phyloP scores from a whole-genome alignment of 2,888 invertebrate genomes.

The Campoletis raptor region DNA sequence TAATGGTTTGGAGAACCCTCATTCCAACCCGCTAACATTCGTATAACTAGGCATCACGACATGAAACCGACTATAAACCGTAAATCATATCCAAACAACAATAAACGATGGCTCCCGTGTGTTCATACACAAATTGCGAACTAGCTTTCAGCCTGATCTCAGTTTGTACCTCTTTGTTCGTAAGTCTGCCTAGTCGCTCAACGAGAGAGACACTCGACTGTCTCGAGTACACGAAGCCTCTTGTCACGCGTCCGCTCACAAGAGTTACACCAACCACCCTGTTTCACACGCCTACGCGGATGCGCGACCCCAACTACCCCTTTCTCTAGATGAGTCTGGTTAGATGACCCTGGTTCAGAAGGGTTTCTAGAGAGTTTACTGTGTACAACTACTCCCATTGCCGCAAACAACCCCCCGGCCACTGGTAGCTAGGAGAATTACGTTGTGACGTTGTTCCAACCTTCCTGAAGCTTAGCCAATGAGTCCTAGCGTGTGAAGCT shows the following conservation, averaged over 20 bases:
- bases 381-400: constrained; percentile 33
- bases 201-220: constrained; percentile 40
- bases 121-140: constrained; percentile 58
- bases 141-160: constrained; percentile 57
- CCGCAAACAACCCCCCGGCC: constrained; percentile 30
- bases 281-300: constrained; percentile 59
- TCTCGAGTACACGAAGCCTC: constrained; percentile 61
- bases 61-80: constrained; percentile 37
- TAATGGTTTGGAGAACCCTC: constrained; percentile 18
- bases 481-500: constrained; percentile 37
- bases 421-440: constrained; percentile 48
- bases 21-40: constrained; percentile 29
- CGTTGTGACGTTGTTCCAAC: constrained; percentile 33
- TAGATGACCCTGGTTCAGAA: constrained; percentile 57
- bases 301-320: constrained; percentile 16
- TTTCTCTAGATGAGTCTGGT: constrained; percentile 47
- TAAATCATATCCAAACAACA: constrained; percentile 65
- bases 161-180: constrained; percentile 54
- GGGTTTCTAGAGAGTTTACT: constrained; percentile 59
- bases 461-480: constrained; percentile 38
- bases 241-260: constrained; percentile 64
- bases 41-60: constrained; percentile 17
- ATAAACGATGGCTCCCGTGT: constrained; percentile 56
- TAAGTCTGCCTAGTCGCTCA: constrained; percentile 54
- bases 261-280: constrained; percentile 60